Base-by-base conservation (phyloP, 2,113 vertebrate species). In the Percina caprodes region DNA sequence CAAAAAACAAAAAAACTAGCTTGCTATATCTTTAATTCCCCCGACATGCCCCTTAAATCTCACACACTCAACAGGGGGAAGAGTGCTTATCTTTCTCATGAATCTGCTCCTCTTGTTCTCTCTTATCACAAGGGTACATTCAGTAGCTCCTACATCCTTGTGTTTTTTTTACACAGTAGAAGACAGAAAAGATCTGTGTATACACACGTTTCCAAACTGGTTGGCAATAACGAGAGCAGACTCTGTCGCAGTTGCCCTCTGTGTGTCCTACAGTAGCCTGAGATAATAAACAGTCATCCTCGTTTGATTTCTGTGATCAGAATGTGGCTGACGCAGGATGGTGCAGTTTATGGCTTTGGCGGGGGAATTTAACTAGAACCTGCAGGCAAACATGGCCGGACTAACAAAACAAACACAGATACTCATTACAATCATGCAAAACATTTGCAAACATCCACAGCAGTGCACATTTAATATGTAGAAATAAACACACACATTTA, bases 291-390 rank as follows among this genome's bases (percentile, higher is more conserved):
- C 75, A 71, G 39, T 74, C 75, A 7, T 23, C 23, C 35, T 26
- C 46, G 69, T 86, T 72, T 85, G 86, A 89, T 88, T 87, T 70
- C 69, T 77, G 42, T n/a, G 68, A 73, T n/a, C 66, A 51, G 49
- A 63, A 75, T 1, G 35, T 3, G 62, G 62, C 82, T 74, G 86
- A 86, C 15, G 73, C 62, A 78, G 67, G 86, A 74, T 66, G 68
- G 54, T 65, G 66, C 63, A 23, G 80, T 58, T 80, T 84, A 65
- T 75, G 39, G 24, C 66, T 13, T 67, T 24, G 82, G 83, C 85
- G 76, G 62, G 52, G 26, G 77, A 60, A 70, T 82, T 72, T 69
- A 76, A 77, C 74, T 46, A 65, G 45, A 55, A 80, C 62, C 65
- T 71, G 58, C 70, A 68, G 71, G 48, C 48, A 73, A 79, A 77